Evolutionary conservation across 2,888 invertebrate genomes (phyloP), one percentile per base, ranked within the genome.

Genomic region (Brachypalpus laphriformis): DNA sequence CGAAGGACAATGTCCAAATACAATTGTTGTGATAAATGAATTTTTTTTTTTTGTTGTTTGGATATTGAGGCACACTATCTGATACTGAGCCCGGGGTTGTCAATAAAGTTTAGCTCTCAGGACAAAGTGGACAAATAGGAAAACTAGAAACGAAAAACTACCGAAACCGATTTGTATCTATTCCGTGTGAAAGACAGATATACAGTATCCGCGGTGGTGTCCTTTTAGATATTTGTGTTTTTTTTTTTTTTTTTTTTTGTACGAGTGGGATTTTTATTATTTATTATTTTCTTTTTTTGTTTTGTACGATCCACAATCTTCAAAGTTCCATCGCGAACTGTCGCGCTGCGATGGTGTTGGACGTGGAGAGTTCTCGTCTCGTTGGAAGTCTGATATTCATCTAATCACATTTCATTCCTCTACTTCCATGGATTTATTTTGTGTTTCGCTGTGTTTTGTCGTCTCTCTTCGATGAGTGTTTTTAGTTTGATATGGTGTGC

Each of bases 281-380:
- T 37, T 70, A 45, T 57, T 65, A 25, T 31, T 22, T 28, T 49
- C n/a, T n/a, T 70, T 47, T 45, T 54, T 34, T 22, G 54, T 51
- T 63, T 68, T 78, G 86, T 88, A 88, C 88, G 89, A 90, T 90
- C 91, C 91, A 89, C 89, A 89, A 89, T 89, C 89, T 90, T 90
- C 91, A 91, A 91, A 90, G 90, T 90, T 91, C 90, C 91, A 91
- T 90, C 90, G 91, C 90, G 90, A 89, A 90, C 90, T 90, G 88
- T 68, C 83, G 83, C 74, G 56, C 63, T 78, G 74, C 77, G 76
- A 86, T 81, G 81, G 85, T 81, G 75, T 76, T 81, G 66, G 59
- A 47, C 56, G 72, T 78, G 72, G 77, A 78, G 77, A 78, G 77
- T 76, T 74, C 75, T 72, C 68, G 76, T 66, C 86, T 68, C 81